Percentiles rank a stretch among this genome's conserved stretches.
These are phyloP conservation scores for Podarcis muralis DNA, from an alignment of 2,113 vertebrate genomes.

Conservation along the genomic window DNA sequence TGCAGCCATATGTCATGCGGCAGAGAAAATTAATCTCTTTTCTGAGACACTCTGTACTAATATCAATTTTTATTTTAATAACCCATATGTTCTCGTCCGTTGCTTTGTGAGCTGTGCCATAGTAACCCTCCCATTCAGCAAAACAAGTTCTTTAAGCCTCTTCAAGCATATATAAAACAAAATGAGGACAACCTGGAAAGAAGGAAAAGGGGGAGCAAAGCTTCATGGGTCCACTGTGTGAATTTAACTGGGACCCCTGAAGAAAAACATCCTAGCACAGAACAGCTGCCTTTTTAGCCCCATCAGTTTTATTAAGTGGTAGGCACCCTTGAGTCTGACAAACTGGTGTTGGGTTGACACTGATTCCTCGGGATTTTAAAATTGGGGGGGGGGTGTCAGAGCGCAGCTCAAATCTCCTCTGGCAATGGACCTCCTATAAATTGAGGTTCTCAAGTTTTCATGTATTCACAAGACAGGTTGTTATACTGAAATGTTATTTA, in stretches of 20 bases:
- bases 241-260: not conserved
- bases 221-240: not conserved
- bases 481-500: no score
- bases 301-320: not conserved
- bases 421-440: not conserved
- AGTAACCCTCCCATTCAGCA: constrained; percentile 1
- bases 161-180: not conserved
- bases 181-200: not conserved
- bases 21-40: not conserved
- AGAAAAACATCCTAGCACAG: not conserved
- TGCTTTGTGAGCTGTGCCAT: not conserved
- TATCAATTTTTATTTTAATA: constrained; percentile 12
- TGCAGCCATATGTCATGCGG: not conserved
- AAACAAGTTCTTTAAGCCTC: not conserved
- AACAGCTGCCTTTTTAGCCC: not conserved
- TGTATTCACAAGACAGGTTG: not conserved
- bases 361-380: not conserved
- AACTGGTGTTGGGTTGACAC: not conserved
- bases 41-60: not conserved
- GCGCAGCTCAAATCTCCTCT: not conserved
- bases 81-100: not conserved
- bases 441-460: not conserved
- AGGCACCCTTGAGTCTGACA: not conserved
- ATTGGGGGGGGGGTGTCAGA: not conserved
- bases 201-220: no score